Percentiles rank a stretch among this genome's conserved stretches.
phyloP scores from a whole-genome alignment of 53 echinoderm and acorn worm species.

The Henricia sp. region DNA sequence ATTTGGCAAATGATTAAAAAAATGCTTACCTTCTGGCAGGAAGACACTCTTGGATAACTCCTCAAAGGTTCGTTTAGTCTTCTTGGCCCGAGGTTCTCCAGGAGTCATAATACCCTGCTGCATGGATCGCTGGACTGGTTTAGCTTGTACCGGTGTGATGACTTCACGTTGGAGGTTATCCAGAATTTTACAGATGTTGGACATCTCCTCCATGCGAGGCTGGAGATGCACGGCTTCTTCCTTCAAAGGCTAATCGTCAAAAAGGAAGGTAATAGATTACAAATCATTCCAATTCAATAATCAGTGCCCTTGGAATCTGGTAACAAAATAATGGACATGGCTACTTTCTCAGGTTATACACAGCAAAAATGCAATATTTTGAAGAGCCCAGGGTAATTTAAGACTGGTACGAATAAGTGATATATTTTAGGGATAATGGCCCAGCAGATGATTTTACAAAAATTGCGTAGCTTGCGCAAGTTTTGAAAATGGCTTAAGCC shows the following conservation, averaged over 20 bases:
- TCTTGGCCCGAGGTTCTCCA: constrained; percentile 63
- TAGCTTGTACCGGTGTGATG: constrained; percentile 73
- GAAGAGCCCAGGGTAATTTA: too few relatives aligned
- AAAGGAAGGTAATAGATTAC: too few relatives aligned
- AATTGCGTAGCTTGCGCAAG: too few relatives aligned
- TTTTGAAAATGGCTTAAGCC: too few relatives aligned
- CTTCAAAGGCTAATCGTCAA: constrained; percentile 90
- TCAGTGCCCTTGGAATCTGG: too few relatives aligned
- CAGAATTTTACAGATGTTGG: constrained; percentile 69
- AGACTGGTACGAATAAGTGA: too few relatives aligned
- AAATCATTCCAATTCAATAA: too few relatives aligned
- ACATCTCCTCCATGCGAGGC: constrained; percentile 81
- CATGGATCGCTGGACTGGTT: constrained; percentile 77
- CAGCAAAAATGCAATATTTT: not conserved
- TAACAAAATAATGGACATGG: too few relatives aligned
- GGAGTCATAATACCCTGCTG: constrained; percentile 48
- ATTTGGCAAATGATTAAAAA: not conserved
- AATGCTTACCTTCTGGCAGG: constrained; percentile 71
- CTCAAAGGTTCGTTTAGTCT: constrained; percentile 75
- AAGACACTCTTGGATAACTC: constrained; percentile 77
- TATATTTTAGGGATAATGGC: too few relatives aligned
- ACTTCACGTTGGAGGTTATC: constrained; percentile 80
- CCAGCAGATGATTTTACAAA: too few relatives aligned
- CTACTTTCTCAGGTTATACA: not conserved
- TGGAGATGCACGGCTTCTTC: constrained; percentile 71